Conservation (phyloP, 2,113 vertebrate species). For the Tetrax tetrax region DNA sequence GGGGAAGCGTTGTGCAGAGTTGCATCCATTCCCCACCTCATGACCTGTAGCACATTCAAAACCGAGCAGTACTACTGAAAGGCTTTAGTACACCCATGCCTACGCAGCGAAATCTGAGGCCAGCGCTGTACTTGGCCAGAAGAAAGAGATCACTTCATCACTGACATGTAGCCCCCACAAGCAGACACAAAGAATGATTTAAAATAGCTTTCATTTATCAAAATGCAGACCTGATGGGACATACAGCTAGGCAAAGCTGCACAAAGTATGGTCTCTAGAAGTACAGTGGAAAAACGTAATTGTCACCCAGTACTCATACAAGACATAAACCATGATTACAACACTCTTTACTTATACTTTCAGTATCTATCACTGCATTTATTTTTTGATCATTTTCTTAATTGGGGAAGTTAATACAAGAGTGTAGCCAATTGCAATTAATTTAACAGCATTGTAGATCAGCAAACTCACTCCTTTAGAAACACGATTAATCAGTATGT, state of each 20-base stretch:
- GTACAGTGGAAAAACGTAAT: neutral
- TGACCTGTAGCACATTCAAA: neutral
- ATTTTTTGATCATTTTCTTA: neutral
- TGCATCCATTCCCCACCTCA: neutral
- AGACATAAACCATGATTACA: neutral
- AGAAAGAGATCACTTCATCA: neutral
- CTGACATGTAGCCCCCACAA: neutral
- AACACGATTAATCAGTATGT: neutral
- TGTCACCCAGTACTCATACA: neutral
- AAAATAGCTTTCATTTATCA: neutral
- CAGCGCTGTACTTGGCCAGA: neutral
- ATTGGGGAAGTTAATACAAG: neutral
- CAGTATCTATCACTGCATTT: neutral
- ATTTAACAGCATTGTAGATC: slow-evolving; percentile 38
- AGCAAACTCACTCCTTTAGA: neutral
- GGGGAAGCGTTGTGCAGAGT: neutral
- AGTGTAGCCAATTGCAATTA: slow-evolving; percentile 23
- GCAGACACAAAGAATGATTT: neutral
- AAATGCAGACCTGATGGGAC: neutral
- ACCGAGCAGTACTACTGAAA: neutral
- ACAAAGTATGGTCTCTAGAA: neutral
- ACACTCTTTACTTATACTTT: neutral
- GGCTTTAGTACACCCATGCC: neutral
- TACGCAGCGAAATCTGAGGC: neutral
- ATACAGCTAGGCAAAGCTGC: neutral